Conservation (phyloP, 2,113 vertebrate genomes). For the Spizaetus ornatus region DNA sequence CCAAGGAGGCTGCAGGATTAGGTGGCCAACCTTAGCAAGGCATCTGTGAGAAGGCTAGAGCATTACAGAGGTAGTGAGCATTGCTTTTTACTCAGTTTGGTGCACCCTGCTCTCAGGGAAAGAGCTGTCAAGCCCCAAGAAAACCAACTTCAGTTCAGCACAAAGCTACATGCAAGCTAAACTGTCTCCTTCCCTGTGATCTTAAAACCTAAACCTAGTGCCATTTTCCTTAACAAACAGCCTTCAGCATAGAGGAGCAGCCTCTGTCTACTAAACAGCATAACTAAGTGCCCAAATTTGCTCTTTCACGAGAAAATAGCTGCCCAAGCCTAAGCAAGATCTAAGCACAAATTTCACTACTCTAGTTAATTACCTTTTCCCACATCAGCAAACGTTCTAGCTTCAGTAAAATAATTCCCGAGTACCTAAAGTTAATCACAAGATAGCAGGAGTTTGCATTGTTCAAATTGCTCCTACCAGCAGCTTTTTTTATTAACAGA, state of each 20-base stretch:
- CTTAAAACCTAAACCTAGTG: not conserved
- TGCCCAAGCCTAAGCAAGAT: not conserved
- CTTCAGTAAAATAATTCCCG: not conserved
- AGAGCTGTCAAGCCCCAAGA: not conserved
- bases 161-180: not conserved
- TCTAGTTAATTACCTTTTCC: not conserved
- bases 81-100: not conserved
- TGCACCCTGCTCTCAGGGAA: not conserved
- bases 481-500: not conserved
- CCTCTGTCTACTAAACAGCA: not conserved
- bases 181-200: not conserved
- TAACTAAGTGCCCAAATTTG: not conserved
- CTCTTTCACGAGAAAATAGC: not conserved
- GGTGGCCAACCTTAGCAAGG: not conserved
- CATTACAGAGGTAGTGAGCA: rapidly evolving
- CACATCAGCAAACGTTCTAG: not conserved
- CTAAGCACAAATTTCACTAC: not conserved
- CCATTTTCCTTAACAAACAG: not conserved
- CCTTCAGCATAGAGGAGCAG: not conserved
- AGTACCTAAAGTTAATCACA: not conserved
- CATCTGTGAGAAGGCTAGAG: not conserved
- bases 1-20: not conserved
- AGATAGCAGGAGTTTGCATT: not conserved
- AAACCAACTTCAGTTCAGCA: not conserved
- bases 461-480: not conserved